These are phyloP conservation scores for Plagiodera versicolora DNA, from an alignment of 2,888 invertebrate genomes.

Conservation along the genomic window DNA sequence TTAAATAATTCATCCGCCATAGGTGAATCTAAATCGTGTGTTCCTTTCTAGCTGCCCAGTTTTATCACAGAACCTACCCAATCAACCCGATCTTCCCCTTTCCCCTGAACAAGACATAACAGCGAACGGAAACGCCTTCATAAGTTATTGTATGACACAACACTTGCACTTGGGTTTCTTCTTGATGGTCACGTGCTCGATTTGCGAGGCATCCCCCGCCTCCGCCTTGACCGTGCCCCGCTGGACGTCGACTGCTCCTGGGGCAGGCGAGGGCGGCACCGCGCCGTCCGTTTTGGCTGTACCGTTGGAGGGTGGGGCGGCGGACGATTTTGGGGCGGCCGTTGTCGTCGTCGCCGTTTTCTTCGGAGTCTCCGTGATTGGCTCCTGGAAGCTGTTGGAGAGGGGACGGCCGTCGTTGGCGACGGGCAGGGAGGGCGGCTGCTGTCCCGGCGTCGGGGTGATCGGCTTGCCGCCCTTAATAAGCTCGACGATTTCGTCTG, in stretches of 20 bases:
- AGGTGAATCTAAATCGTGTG: not conserved
- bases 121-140: constrained; percentile 34
- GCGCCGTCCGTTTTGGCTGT: constrained; percentile 46
- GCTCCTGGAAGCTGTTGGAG: constrained; percentile 34
- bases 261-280: constrained; percentile 53
- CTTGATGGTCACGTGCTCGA: constrained; percentile 90
- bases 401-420: constrained; percentile 53
- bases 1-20: not conserved
- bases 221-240: constrained; percentile 72
- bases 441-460: constrained; percentile 68
- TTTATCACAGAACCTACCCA: constrained; percentile 29
- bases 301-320: constrained; percentile 47
- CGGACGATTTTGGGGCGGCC: constrained; percentile 50
- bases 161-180: constrained; percentile 95
- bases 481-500: constrained; percentile 93
- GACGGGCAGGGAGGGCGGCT: constrained; percentile 57
- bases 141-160: constrained; percentile 84
- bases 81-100: constrained; percentile 19
- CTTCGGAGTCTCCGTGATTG: constrained; percentile 45
- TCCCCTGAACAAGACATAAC: constrained; percentile 31
- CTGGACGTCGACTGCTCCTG: constrained; percentile 69
- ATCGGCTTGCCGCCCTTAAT: constrained; percentile 90
- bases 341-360: constrained; percentile 19
- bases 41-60: not conserved
- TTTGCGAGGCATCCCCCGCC: constrained; percentile 65